Base-by-base conservation (phyloP, 2,888 invertebrate species). In the Meteorus cinctellus region DNA sequence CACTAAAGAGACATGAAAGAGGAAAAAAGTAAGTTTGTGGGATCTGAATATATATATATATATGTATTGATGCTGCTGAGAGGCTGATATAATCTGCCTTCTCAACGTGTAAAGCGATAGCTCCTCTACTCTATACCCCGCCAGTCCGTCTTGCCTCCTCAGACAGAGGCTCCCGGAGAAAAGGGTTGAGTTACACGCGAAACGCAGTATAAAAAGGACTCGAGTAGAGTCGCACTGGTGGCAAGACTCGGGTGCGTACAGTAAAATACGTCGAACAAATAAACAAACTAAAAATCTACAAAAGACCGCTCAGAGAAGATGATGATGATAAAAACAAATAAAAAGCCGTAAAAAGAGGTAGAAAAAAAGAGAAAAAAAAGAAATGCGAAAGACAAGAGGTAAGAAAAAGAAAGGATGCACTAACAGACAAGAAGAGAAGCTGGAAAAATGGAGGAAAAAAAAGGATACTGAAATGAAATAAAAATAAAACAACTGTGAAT, bases 171-270 rank as follows among this genome's bases (percentile, higher is more conserved):
- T 80, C 77, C 72, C 76, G 75, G 77, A 67, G 78, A 55, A 81
- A 80, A 82, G 80, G 68, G 79, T 81, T 79, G 77, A 78, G 79
- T 81, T 82, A 80, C 81, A 78, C 77, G 51, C 71, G 70, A 45
- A 41, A 72, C 59, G 51, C 67, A 24, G 55, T n/a, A 55, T 55
- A 72, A 73, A 74, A 51, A 70, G 65, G 75, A 78, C 65, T 19
- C 48, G 70, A 51, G 60, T 55, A 55, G 34, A 72, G 72, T n/a
- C 55, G 63, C 29, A 75, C 41, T 41, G 65, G n/a, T 41, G 34
- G 65, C 24, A 65, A 36, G 31, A 62, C 14, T 31, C 19, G 36
- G n/a, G 55, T 6, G 55, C 10, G 19, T n/a, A 48, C n/a, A 48
- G n/a, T 16, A 48, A n/a, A 48, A 48, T 48, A 16, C 48, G 6